Evolutionary conservation across 2,888 invertebrate genomes (phyloP).

Genomic region (Euplagia quadripunctaria): DNA sequence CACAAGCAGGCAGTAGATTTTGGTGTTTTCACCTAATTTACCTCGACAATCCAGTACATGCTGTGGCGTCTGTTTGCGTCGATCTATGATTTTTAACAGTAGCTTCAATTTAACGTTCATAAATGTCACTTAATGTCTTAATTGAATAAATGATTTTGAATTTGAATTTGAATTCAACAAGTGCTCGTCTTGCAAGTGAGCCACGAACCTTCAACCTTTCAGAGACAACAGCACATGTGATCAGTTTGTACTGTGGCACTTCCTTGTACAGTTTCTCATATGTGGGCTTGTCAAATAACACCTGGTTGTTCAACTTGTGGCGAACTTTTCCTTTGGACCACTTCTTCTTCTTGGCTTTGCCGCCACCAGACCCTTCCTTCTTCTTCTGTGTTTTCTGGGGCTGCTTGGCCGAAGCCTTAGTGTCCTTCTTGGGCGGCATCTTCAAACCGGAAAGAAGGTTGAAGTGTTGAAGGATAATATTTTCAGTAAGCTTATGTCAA

Average conservation of each 20-base stretch:
- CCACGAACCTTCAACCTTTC: constrained; percentile 99
- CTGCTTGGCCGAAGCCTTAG: constrained; percentile 96
- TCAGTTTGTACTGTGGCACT: constrained; percentile 98
- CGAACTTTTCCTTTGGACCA: constrained; percentile 99
- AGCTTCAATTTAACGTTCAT: too few species aligned
- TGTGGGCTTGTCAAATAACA: constrained; percentile 98
- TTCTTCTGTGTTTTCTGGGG: constrained; percentile 98
- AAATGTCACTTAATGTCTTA: too few species aligned
- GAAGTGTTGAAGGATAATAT: too few species aligned
- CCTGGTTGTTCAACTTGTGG: constrained; percentile 99
- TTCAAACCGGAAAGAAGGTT: too few species aligned
- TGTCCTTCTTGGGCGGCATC: constrained; percentile 98
- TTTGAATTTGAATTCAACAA: too few species aligned
- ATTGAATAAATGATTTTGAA: too few species aligned
- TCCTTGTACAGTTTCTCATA: constrained; percentile 99
- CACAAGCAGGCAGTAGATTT: too few species aligned
- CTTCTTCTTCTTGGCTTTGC: constrained; percentile 99
- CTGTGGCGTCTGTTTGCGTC: too few species aligned
- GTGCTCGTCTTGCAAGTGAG: constrained; percentile 97
- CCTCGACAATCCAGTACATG: too few species aligned
- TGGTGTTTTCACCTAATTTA: too few species aligned
- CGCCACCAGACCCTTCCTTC: constrained; percentile 97
- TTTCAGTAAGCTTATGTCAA: too few species aligned
- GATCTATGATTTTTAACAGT: too few species aligned
- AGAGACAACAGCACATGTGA: constrained; percentile 99